Percentiles rank a stretch among this genome's conserved stretches.
Conservation (phyloP, 2,797 vertebrate species). For the Lagocephalus sceleratus region DNA sequence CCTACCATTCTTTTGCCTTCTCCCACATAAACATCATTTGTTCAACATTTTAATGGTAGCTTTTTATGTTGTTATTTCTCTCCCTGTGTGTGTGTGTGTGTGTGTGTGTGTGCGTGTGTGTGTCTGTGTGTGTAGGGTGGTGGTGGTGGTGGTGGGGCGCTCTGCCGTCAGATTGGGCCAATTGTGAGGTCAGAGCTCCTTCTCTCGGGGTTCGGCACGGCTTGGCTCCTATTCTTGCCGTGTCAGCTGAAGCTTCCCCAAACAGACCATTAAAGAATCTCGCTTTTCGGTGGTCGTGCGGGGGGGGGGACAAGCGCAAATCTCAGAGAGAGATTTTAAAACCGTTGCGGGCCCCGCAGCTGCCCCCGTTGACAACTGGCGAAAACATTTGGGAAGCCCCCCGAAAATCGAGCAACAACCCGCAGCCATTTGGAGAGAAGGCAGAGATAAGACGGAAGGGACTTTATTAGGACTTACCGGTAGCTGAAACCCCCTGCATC, state of each 20-base stretch:
- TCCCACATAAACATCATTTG: not conserved
- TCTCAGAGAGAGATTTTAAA: conserved; percentile 18
- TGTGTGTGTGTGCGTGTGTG: conserved; percentile 15
- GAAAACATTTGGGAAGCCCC: conserved; percentile 52
- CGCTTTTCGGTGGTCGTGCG: not conserved
- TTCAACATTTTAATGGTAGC: not conserved
- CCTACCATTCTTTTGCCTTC: conserved; percentile 14
- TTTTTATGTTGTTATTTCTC: not conserved
- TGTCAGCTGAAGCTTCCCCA: conserved; percentile 36
- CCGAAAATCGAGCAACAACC: conserved; percentile 7
- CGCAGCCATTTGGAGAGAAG: conserved; percentile 30
- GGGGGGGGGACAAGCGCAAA: conserved; percentile 17
- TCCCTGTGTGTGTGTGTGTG: conserved; percentile 17
- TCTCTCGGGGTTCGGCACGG: conserved; percentile 38
- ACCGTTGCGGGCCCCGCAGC: conserved; percentile 50
- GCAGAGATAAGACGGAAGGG: not conserved
- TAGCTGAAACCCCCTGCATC: conserved; percentile 73
- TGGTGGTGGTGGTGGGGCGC: not conserved
- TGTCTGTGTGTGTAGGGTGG: conserved; percentile 12
- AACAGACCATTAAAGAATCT: conserved; percentile 6
- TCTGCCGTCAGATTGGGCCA: conserved; percentile 21
- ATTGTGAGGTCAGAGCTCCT: conserved; percentile 37
- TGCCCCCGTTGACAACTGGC: conserved; percentile 71
- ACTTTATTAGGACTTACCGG: conserved; percentile 60
- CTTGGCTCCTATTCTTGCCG: conserved; percentile 41